These are phyloP conservation scores for Triops cancriformis DNA, from an alignment of 1,140 invertebrate genomes.

Conservation along the genomic window DNA sequence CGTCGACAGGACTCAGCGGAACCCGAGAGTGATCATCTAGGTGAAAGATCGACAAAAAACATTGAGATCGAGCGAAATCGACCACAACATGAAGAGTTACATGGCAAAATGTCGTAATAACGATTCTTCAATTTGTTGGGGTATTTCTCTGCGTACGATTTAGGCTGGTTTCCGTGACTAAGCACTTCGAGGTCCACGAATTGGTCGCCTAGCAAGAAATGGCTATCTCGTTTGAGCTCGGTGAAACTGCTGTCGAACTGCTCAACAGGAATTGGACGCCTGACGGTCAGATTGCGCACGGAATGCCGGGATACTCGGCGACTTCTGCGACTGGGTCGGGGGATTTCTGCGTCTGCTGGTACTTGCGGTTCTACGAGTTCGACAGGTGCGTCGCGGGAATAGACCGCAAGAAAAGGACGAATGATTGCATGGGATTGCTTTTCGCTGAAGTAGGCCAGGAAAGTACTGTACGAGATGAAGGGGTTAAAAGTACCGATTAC, in stretches of 20 bases:
- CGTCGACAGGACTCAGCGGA: conserved; percentile 51
- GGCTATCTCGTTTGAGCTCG: not conserved
- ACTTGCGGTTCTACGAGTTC: too few species aligned
- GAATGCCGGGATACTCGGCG: not conserved
- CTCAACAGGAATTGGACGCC: not conserved
- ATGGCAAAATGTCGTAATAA: conserved; percentile 71
- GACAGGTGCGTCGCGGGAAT: too few species aligned
- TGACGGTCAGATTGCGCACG: not conserved
- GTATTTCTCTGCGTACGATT: conserved; percentile 40
- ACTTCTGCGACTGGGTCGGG: not conserved
- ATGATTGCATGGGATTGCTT: too few species aligned
- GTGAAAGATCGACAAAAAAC: too few species aligned
- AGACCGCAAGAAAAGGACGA: too few species aligned
- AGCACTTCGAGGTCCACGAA: not conserved
- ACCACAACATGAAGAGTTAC: conserved; percentile 46
- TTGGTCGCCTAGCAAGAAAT: not conserved
- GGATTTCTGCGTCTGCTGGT: too few species aligned
- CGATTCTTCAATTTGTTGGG: conserved; percentile 66
- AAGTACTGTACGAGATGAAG: too few species aligned
- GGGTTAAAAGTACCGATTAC: too few species aligned
- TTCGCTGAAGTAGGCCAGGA: too few species aligned
- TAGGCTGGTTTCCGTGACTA: not conserved
- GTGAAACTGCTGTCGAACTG: not conserved
- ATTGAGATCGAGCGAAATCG: too few species aligned
- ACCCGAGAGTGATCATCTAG: conserved; percentile 69